Evolutionary conservation across 92 coral and sea anemone genomes (phyloP).

Genomic region (Epizoanthus illoricatus): DNA sequence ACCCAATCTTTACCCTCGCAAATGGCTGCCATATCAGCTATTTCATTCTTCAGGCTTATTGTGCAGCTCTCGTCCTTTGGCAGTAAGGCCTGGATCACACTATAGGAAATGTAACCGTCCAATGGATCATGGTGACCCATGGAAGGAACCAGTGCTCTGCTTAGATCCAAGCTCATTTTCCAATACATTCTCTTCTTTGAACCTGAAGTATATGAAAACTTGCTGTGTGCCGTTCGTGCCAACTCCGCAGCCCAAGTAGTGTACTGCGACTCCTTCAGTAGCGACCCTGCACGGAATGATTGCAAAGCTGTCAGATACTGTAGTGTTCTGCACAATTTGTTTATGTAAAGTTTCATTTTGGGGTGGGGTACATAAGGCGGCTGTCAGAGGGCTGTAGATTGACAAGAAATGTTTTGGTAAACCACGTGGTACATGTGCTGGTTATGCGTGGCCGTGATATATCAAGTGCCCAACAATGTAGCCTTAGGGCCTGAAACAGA

Average conservation of each 20-base stretch:
- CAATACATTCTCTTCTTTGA: slow-evolving; percentile 68
- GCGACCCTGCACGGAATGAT: not conserved
- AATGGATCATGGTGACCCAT: slow-evolving; percentile 77
- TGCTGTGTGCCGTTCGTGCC: slow-evolving; percentile 56
- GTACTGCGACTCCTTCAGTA: slow-evolving; percentile 31
- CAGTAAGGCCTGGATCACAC: slow-evolving; percentile 46
- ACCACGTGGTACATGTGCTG: no score
- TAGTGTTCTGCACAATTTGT: no score
- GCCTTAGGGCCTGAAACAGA: no score
- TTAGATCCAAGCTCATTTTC: slow-evolving; percentile 76
- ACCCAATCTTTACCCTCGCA: slow-evolving; percentile 66
- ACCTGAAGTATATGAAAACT: slow-evolving; percentile 55
- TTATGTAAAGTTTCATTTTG: no score
- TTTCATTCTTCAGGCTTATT: slow-evolving; percentile 43
- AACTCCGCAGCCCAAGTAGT: slow-evolving; percentile 60
- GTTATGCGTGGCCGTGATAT: no score
- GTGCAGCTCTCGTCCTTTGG: slow-evolving; percentile 22
- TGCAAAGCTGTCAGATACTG: not conserved
- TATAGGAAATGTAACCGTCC: slow-evolving; percentile 69
- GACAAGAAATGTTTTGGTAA: no score
- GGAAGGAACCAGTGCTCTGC: slow-evolving; percentile 61
- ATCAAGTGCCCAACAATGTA: no score
- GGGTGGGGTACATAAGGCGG: no score
- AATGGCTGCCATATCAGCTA: slow-evolving; percentile 51
- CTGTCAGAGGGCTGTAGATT: no score